phyloP scores from a whole-genome alignment of 2,797 vertebrate species.

The Hapalemur alaotrensis region DNA sequence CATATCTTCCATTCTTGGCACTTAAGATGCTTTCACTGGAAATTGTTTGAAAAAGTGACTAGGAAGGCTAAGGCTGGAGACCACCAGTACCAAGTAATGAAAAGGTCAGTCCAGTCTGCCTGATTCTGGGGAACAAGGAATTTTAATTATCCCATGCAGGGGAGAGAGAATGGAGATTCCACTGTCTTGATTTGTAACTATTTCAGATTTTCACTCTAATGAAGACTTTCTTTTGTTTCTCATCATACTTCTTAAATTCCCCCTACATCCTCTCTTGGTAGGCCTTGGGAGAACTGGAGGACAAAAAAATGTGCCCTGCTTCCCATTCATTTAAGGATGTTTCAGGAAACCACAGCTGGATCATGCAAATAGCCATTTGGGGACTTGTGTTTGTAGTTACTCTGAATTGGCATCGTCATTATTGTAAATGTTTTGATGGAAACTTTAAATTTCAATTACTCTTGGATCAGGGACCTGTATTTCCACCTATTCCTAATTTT shows the following conservation, averaged over 20 bases:
- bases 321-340: neutral
- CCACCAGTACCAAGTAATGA: neutral
- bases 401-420: neutral
- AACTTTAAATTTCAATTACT: slow-evolving; percentile 2
- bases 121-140: neutral
- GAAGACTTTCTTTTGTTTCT: neutral
- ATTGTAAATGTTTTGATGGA: neutral
- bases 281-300: neutral
- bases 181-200: neutral
- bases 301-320: neutral
- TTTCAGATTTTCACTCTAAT: neutral
- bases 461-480: neutral
- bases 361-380: neutral
- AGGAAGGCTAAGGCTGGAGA: neutral
- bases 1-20: neutral
- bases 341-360: neutral
- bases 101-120: neutral
- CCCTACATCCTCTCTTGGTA: neutral
- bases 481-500: neutral
- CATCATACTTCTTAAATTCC: neutral
- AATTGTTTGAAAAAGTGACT: neutral
- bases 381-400: neutral
- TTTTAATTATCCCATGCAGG: neutral
- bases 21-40: neutral
- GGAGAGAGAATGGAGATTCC: neutral